A percentile compares a stretch with the other conserved stretches of the same genome.
These are phyloP conservation scores for Brachycybe producta DNA, from an alignment of 2,888 invertebrate species.

Conservation along the genomic window DNA sequence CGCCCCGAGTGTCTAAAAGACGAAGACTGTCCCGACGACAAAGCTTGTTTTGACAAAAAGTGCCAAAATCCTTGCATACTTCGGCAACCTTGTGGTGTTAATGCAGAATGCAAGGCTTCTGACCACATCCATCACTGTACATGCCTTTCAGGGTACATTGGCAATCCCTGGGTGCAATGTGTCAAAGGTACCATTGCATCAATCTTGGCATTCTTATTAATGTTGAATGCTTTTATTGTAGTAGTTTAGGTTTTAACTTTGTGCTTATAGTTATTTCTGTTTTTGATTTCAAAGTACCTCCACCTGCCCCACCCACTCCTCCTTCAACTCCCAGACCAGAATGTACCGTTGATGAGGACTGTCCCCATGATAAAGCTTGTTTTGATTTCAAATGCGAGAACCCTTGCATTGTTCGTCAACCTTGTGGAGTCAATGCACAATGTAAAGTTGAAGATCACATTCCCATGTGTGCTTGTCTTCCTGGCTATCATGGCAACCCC, in stretches of 20 bases:
- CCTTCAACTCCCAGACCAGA: conserved; percentile 43
- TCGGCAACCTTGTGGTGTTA: conserved; percentile 75
- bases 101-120: conserved; percentile 73
- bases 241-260: no score
- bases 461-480: conserved; percentile 10
- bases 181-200: conserved; percentile 3
- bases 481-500: conserved; percentile 50
- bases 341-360: conserved; percentile 72
- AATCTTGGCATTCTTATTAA: no score
- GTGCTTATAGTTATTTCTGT: no score
- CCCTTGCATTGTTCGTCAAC: conserved; percentile 54
- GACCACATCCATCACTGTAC: conserved; percentile 74
- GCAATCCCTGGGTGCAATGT: conserved; percentile 53
- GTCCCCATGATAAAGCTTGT: conserved; percentile 56
- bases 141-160: conserved; percentile 75
- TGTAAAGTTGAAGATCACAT: conserved; percentile 5
- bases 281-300: not conserved
- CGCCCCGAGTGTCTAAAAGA: conserved; percentile 53
- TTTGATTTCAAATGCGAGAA: conserved; percentile 69
- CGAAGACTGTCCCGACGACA: conserved; percentile 65
- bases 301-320: conserved; percentile 4
- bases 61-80: conserved; percentile 80
- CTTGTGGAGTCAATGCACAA: conserved; percentile 63
- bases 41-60: conserved; percentile 72
- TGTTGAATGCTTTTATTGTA: no score